These are phyloP conservation scores for Oreochromis grahami DNA, from an alignment of 2,797 vertebrate species.

Conservation along the genomic window DNA sequence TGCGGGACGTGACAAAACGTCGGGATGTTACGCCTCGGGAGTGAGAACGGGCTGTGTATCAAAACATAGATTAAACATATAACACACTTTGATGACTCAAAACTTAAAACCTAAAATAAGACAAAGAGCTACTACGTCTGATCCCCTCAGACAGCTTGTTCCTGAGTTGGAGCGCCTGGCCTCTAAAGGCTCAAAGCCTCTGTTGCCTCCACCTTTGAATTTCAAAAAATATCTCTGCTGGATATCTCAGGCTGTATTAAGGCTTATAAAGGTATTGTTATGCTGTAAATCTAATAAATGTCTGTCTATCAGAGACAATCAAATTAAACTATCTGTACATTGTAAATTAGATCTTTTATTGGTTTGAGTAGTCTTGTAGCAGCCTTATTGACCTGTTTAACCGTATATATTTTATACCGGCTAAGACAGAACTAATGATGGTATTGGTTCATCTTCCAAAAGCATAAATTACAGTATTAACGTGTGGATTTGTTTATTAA, in stretches of 20 bases:
- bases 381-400: not conserved
- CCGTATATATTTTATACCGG: rapidly evolving
- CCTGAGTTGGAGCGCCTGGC: rapidly evolving
- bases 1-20: no score
- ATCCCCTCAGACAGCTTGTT: not conserved
- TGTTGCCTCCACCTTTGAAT: not conserved
- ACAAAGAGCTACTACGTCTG: not conserved
- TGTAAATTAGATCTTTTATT: not conserved
- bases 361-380: not conserved
- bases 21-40: no score
- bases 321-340: not conserved
- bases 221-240: not conserved
- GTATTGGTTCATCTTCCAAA: not conserved
- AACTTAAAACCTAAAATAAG: not conserved
- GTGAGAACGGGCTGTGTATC: no score
- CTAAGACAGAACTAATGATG: not conserved
- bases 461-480: not conserved
- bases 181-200: not conserved
- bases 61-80: not conserved
- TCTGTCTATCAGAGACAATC: not conserved
- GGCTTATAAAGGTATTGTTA: not conserved
- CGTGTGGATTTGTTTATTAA: not conserved
- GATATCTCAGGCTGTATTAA: not conserved
- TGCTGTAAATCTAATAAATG: not conserved
- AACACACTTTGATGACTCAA: not conserved